Conservation (phyloP, 2,113 vertebrate species). For the Tragelaphus imberbis region DNA sequence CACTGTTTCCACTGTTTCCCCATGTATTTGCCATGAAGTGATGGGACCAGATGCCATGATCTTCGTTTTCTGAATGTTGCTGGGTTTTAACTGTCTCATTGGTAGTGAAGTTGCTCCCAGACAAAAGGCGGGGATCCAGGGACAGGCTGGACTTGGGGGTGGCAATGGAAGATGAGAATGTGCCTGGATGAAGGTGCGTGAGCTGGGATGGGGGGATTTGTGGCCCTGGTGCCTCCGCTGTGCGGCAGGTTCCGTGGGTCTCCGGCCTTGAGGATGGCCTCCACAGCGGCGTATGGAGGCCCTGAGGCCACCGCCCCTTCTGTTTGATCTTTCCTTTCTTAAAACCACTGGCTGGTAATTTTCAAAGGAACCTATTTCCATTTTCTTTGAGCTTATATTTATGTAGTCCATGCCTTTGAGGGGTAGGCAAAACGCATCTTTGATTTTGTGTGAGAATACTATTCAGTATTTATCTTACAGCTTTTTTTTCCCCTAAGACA, state of each 20-base stretch:
- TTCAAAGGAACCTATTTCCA: neutral
- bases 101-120: neutral
- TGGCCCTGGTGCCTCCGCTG: neutral
- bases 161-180: neutral
- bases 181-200: neutral
- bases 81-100: neutral
- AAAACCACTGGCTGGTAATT: neutral
- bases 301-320: neutral
- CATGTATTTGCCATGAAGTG: neutral
- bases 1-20: neutral
- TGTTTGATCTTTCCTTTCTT: neutral
- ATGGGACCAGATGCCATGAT: neutral
- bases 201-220: neutral
- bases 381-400: neutral
- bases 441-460: conserved; percentile 7
- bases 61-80: neutral
- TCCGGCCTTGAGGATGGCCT: neutral
- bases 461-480: neutral
- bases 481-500: neutral
- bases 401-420: neutral
- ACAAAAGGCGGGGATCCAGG: neutral
- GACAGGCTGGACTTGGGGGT: neutral
- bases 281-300: neutral
- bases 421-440: neutral
- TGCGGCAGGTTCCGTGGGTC: neutral